These are phyloP conservation scores for Luperina nickerlii DNA, from an alignment of 2,888 invertebrate species.

Conservation along the genomic window DNA sequence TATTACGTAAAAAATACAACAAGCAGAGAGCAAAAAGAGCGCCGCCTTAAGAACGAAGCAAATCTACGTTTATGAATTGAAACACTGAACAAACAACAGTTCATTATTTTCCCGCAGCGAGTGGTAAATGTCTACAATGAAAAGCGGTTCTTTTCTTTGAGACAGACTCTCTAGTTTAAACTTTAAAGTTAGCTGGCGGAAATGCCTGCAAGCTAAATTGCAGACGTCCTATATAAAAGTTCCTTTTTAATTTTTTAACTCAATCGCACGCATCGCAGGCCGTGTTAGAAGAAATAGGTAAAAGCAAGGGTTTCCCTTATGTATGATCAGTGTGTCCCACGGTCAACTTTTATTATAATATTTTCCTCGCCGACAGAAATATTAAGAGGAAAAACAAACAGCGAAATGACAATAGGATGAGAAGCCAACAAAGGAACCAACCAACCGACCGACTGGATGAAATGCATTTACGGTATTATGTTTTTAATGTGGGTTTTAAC, in stretches of 20 bases:
- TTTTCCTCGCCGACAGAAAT: slow-evolving; percentile 5
- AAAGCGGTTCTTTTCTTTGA: slow-evolving; percentile 7
- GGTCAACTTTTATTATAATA: slow-evolving; percentile 14
- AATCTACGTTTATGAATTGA: background rate
- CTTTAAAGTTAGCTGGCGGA: background rate
- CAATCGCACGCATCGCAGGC: background rate
- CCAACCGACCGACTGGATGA: background rate
- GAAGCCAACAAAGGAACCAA: slow-evolving; percentile 8
- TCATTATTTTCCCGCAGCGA: slow-evolving; percentile 16
- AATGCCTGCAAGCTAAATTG: background rate
- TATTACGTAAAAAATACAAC: slow-evolving; percentile 2
- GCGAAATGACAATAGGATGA: slow-evolving; percentile 7
- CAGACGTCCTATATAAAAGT: background rate
- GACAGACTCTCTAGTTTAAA: background rate
- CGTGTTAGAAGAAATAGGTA: background rate
- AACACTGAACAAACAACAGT: slow-evolving; percentile 13
- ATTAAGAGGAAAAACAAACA: slow-evolving; percentile 15
- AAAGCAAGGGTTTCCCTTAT: background rate
- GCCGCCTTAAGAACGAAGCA: background rate
- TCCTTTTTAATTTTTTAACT: background rate
- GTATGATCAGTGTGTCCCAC: background rate
- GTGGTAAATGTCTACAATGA: slow-evolving; percentile 13
- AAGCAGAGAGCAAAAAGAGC: background rate
- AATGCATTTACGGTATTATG: background rate
- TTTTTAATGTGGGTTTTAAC: slow-evolving; percentile 4